A percentile compares a stretch with the other conserved stretches of the same genome.
phyloP scores from a whole-genome alignment of 1,140 invertebrate species.

The Charaxes varanes region DNA sequence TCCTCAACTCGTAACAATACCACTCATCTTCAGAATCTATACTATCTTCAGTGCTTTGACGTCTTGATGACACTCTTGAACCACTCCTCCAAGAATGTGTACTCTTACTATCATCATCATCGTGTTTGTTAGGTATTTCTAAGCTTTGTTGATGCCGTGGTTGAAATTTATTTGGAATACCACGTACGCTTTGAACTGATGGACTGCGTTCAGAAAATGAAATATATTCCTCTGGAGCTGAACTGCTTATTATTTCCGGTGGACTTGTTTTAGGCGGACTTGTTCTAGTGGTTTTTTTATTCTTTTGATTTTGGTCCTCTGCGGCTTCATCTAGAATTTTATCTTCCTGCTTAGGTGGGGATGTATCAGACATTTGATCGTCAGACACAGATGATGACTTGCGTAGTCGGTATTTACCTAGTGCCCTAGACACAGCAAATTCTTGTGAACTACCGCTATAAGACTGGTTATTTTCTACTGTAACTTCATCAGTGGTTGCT shows the following conservation, averaged over 20 bases:
- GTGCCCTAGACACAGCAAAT: conserved; percentile 87
- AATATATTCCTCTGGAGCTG: conserved; percentile 59
- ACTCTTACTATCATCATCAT: conserved; percentile 89
- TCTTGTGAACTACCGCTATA: conserved; percentile 77
- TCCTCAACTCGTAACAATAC: conserved; percentile 91
- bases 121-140: conserved; percentile 84
- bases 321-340: conserved; percentile 48
- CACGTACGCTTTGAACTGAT: conserved; percentile 76
- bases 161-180: conserved; percentile 75
- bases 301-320: conserved; percentile 37
- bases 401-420: conserved; percentile 87
- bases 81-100: conserved; percentile 90
- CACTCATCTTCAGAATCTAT: conserved; percentile 96
- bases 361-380: conserved; percentile 74
- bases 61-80: conserved; percentile 88
- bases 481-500: conserved; percentile 74
- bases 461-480: conserved; percentile 76
- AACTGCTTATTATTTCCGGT: conserved; percentile 60
- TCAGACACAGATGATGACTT: conserved; percentile 82
- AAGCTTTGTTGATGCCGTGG: conserved; percentile 85
- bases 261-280: conserved; percentile 57
- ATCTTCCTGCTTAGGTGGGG: conserved; percentile 66
- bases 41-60: conserved; percentile 93
- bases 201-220: conserved; percentile 77
- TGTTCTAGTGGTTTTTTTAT: conserved; percentile 47